Conservation (phyloP, 2,888 invertebrate species). For the Meloe dianella region DNA sequence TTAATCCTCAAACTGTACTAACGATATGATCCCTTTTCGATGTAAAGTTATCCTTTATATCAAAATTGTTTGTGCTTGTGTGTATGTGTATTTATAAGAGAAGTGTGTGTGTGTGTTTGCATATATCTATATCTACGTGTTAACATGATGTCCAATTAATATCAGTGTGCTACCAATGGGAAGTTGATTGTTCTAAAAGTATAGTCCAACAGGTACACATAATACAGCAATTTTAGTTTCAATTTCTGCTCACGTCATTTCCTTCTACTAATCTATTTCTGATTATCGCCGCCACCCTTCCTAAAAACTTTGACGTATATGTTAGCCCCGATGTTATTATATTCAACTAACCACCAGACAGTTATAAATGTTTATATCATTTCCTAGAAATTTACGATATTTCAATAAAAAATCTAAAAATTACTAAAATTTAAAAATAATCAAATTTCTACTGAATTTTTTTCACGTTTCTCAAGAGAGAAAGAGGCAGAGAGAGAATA, state of each 20-base stretch:
- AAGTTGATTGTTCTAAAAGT: slow-evolving; percentile 34
- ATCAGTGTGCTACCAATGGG: slow-evolving; percentile 38
- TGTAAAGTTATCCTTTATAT: background rate
- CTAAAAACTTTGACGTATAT: slow-evolving; percentile 57
- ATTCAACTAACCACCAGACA: slow-evolving; percentile 31
- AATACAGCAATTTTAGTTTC: slow-evolving; percentile 50
- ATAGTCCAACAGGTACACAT: slow-evolving; percentile 41
- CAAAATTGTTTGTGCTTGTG: background rate
- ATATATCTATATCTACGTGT: slow-evolving; percentile 10
- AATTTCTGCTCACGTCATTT: slow-evolving; percentile 56
- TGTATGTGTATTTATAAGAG: background rate
- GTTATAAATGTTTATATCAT: background rate
- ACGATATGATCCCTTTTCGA: slow-evolving; percentile 8
- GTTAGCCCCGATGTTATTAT: slow-evolving; percentile 53
- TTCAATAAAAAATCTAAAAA: background rate
- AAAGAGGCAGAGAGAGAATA: background rate
- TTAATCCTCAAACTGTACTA: slow-evolving; percentile 9
- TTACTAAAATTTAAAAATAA: background rate
- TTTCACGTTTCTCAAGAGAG: background rate
- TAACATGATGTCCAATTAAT: slow-evolving; percentile 40
- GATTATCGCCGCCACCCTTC: slow-evolving; percentile 47
- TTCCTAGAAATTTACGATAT: background rate
- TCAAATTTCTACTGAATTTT: background rate
- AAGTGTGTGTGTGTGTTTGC: background rate
- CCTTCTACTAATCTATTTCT: slow-evolving; percentile 58